Percentiles rank a stretch among this genome's conserved stretches.
These are phyloP conservation scores for Lordiphosa clarofinis DNA, from an alignment of 1,140 invertebrate species.

Conservation along the genomic window DNA sequence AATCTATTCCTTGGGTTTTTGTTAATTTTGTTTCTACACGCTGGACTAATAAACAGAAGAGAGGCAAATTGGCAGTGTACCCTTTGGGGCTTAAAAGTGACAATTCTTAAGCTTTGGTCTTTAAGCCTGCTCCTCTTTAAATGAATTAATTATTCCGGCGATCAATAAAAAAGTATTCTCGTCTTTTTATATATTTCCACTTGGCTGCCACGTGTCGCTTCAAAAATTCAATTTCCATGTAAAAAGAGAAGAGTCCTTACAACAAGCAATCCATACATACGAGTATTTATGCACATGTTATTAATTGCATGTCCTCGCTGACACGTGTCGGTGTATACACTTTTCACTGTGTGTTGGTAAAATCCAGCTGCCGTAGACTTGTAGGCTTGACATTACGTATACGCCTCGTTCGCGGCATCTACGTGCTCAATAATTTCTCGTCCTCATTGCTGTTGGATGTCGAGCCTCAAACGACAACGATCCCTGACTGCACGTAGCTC, in stretches of 20 bases:
- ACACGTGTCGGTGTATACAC: constrained; percentile 12
- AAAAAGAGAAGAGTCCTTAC: constrained; percentile 28
- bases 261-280: constrained; percentile 18
- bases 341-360: constrained; percentile 9
- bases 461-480: constrained; percentile 4
- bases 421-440: constrained; percentile 19
- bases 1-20: too few species aligned
- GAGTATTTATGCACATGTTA: constrained; percentile 48
- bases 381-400: constrained; percentile 51
- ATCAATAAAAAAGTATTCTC: too few species aligned
- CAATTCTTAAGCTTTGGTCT: too few species aligned
- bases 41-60: too few species aligned
- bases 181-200: background rate
- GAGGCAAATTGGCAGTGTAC: too few species aligned
- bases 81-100: too few species aligned
- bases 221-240: constrained; percentile 48
- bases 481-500: constrained; percentile 28
- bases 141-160: too few species aligned
- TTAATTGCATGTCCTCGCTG: constrained; percentile 54
- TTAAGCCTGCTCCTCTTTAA: too few species aligned
- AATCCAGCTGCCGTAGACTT: constrained; percentile 15
- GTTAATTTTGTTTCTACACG: too few species aligned
- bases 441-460: constrained; percentile 5
- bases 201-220: background rate
- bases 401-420: constrained; percentile 14